A percentile compares a stretch with the other conserved stretches of the same genome.
phyloP scores from a whole-genome alignment of 2,797 vertebrate species.

The Liasis olivaceus region DNA sequence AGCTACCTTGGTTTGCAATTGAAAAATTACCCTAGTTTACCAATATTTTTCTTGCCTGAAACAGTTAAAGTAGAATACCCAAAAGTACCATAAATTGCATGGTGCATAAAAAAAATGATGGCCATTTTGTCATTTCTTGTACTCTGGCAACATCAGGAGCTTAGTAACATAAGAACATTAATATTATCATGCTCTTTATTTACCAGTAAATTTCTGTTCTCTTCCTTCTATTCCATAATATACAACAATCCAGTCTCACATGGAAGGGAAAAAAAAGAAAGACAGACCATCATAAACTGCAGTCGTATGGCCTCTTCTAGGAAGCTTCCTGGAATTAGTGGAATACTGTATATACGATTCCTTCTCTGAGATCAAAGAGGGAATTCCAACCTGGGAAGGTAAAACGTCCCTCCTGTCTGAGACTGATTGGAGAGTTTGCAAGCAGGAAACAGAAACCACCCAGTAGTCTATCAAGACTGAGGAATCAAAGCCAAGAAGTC shows the following conservation, averaged over 20 bases:
- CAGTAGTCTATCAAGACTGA: not conserved
- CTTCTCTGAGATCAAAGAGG: not conserved
- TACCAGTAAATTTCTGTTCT: not conserved
- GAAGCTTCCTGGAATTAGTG: not conserved
- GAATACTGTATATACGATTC: not conserved
- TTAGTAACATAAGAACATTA: not conserved
- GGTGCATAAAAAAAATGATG: not conserved
- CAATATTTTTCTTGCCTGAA: no score
- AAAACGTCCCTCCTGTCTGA: not conserved
- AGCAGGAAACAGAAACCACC: not conserved
- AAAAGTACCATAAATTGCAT: not conserved
- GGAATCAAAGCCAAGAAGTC: not conserved
- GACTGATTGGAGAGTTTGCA: not conserved
- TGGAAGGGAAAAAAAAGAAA: not conserved
- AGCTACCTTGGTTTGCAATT: no score
- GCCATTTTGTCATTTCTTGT: not conserved
- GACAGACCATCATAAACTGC: not conserved
- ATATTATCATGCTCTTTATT: not conserved
- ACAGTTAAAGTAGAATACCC: not conserved
- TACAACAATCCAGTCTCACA: not conserved
- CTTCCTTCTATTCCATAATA: not conserved
- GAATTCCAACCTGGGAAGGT: not conserved
- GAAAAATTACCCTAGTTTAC: no score
- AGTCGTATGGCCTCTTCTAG: not conserved
- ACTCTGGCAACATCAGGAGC: not conserved